Evolutionary conservation across 2,888 invertebrate genomes (phyloP).

Genomic region (Amiota mariae): DNA sequence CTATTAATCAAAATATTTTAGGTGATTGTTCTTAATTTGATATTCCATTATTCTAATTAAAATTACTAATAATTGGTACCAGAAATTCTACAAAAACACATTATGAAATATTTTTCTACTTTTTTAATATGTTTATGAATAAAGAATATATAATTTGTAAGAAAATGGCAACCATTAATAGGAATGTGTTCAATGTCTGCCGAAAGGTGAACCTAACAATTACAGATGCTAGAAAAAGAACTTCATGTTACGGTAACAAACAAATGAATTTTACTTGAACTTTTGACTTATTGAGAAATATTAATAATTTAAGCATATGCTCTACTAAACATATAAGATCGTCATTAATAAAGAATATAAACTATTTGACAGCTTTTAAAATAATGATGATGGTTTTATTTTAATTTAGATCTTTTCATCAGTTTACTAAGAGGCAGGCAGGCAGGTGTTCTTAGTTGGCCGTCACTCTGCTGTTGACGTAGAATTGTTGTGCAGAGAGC

Average conservation of each 20-base stretch:
- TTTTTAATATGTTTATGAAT: no score
- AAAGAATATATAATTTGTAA: no score
- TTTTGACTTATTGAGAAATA: no score
- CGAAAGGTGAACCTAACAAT: no score
- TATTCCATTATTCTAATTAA: conserved; percentile 66
- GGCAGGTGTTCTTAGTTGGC: conserved; percentile 68
- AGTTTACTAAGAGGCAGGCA: background rate
- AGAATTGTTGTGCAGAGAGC: conserved; percentile 92
- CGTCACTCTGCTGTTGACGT: conserved; percentile 86
- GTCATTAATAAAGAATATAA: background rate
- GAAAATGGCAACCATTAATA: no score
- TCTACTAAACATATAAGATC: background rate
- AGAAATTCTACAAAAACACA: conserved; percentile 38
- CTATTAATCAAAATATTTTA: no score
- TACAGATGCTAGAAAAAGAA: no score
- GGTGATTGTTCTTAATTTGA: conserved; percentile 56
- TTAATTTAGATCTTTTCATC: background rate
- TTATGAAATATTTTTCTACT: background rate
- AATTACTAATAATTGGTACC: conserved; percentile 54
- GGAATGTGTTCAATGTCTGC: no score
- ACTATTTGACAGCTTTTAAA: no score
- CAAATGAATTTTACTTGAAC: no score
- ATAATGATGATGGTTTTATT: background rate
- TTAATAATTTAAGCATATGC: no score
- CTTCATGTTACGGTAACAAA: no score